Evolutionary conservation across 2,113 vertebrate genomes (phyloP), one percentile per base, ranked within the genome.

Genomic region (Geococcyx californianus): DNA sequence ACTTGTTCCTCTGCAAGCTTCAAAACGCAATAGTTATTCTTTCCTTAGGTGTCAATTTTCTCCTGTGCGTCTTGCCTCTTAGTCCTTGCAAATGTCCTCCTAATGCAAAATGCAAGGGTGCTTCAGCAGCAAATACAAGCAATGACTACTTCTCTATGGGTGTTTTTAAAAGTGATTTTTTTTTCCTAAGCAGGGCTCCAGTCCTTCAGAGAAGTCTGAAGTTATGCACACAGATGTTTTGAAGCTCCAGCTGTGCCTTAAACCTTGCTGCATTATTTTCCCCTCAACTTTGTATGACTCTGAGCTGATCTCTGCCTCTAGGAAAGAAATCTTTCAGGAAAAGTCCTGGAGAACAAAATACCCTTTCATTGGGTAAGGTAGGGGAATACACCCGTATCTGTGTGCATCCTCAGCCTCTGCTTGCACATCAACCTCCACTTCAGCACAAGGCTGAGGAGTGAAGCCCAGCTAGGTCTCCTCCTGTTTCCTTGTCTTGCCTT

Each of bases 11-110:
- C 86, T 81, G 87, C 74, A 96, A 96, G 95, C 90, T 83, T 86
- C 93, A 96, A 84, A 85, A 96, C 0, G 38, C 89, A 95, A 78
- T 92, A 87, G 94, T 95, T 96, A 93, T 80, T 94, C 87, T 93
- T 90, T 97, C 92, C 94, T 78, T 89, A 69, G 86, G 83, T 96
- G 91, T 93, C 96, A 94, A 23, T 95, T 96, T 96, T 93, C 90
- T 91, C 24, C 38, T 68, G 16, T 58, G 68, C 1, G 0, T 63
- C 93, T 93, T 84, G 36, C 70, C 86, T 93, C 80, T 86, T 90
- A 95, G 94, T 94, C 93, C 94, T 95, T 93, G 95, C 63, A 90
- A 93, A 94, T 34, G 90, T 88, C 91, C 95, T 96, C 91, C 91
- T 93, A 84, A 96, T 91, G 92, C 64, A 96, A 90, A 94, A 83